phyloP scores from a whole-genome alignment of 2,888 invertebrate species.

The Mesorhabditis spiculigera region DNA sequence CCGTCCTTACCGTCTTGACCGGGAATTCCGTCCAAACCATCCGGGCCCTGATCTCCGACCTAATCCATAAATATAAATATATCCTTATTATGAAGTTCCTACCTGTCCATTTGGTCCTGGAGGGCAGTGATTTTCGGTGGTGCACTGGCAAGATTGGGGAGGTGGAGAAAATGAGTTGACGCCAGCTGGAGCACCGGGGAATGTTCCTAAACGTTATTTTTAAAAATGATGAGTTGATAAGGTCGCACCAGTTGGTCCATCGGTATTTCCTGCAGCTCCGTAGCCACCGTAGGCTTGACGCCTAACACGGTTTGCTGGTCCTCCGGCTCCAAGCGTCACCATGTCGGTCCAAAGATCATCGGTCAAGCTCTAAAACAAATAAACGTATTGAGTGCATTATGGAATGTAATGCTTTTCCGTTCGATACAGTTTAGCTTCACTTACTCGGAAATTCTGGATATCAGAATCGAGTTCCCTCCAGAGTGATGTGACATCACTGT shows the following conservation, averaged over 20 bases:
- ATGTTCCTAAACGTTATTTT: background rate
- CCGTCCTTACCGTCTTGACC: constrained; percentile 46
- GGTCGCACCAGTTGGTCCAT: background rate
- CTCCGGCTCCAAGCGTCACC: constrained; percentile 52
- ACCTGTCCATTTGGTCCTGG: constrained; percentile 41
- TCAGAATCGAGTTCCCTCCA: constrained; percentile 54
- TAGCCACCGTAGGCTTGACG: constrained; percentile 55
- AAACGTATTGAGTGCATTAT: background rate
- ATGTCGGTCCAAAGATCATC: constrained; percentile 56
- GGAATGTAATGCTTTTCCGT: too few species aligned
- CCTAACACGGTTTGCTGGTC: constrained; percentile 53
- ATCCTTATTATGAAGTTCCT: constrained; percentile 17
- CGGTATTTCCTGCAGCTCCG: constrained; percentile 29
- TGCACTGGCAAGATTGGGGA: constrained; percentile 23
- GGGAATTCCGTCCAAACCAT: constrained; percentile 39
- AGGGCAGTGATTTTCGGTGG: constrained; percentile 45
- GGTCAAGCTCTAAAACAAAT: constrained; percentile 31
- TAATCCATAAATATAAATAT: background rate
- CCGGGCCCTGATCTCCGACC: constrained; percentile 15
- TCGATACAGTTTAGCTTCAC: background rate
- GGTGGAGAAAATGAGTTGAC: background rate
- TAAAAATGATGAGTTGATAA: background rate
- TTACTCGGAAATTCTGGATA: constrained; percentile 48
- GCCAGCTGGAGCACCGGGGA: background rate
- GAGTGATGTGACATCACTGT: constrained; percentile 46